A percentile compares a stretch with the other conserved stretches of the same genome.
Evolutionary conservation across 2,888 invertebrate genomes (phyloP).

Genomic region (Agriotes lineatus): DNA sequence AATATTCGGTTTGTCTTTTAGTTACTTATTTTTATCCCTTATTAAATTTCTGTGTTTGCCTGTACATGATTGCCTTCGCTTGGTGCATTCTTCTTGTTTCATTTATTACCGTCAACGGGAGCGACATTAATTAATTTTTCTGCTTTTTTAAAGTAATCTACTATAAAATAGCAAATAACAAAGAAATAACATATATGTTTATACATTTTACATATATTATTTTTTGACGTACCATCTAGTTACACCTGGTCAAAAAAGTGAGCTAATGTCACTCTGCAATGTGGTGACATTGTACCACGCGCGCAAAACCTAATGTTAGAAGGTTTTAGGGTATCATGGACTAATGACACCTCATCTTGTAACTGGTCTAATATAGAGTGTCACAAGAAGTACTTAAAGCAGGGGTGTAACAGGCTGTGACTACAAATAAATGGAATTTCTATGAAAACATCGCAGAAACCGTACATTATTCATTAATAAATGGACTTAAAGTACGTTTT

Average conservation of each 20-base stretch:
- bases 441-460: neutral
- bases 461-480: neutral
- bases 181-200: neutral
- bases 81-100: too few species aligned
- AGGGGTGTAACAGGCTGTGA: neutral
- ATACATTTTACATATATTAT: neutral
- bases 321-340: neutral
- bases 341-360: neutral
- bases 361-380: neutral
- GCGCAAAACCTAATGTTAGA: neutral
- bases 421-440: neutral
- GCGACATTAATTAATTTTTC: neutral
- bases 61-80: too few species aligned
- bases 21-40: too few species aligned
- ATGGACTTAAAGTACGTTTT: neutral
- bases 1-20: too few species aligned
- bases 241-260: neutral
- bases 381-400: neutral
- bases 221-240: neutral
- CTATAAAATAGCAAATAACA: neutral
- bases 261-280: neutral
- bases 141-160: neutral
- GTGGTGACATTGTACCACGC: neutral
- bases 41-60: too few species aligned
- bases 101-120: neutral